Conservation (phyloP, 2,113 vertebrate genomes). For the Gulo gulo region DNA sequence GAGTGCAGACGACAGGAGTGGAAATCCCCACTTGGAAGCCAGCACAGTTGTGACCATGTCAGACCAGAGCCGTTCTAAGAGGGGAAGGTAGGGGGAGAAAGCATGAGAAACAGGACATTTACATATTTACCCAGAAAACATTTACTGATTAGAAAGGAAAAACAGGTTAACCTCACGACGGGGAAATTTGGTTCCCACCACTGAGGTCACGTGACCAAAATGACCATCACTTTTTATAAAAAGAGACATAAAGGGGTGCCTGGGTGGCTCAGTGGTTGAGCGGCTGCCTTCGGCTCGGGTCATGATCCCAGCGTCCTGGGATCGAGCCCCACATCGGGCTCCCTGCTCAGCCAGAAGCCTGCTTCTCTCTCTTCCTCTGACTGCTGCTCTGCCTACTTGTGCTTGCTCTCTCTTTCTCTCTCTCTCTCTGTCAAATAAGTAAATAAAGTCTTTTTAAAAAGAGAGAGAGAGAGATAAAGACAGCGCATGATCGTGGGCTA, state of each 20-base stretch:
- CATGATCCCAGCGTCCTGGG: too few relatives aligned
- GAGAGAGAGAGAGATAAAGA: neutral
- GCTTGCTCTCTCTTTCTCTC: too few relatives aligned
- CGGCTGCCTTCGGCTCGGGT: too few relatives aligned
- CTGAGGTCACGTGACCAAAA: neutral
- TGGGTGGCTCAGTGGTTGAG: too few relatives aligned
- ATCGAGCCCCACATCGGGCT: too few relatives aligned
- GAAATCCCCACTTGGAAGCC: neutral
- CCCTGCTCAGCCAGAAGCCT: too few relatives aligned
- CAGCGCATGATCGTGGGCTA: accelerated
- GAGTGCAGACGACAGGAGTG: neutral
- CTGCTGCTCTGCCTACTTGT: too few relatives aligned
- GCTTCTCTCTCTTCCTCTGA: too few relatives aligned
- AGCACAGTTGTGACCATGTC: neutral
- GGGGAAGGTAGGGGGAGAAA: neutral
- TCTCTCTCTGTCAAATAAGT: too few relatives aligned
- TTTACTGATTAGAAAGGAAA: neutral
- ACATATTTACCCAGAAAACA: neutral
- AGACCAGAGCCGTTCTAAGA: neutral
- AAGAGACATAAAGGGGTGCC: neutral
- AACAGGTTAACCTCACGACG: neutral
- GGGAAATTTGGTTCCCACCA: neutral
- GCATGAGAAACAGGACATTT: neutral
- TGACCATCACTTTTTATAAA: neutral
- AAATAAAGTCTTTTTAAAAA: too few relatives aligned